Conservation (phyloP, 2,797 vertebrate species). For the Chrosomus eos region DNA sequence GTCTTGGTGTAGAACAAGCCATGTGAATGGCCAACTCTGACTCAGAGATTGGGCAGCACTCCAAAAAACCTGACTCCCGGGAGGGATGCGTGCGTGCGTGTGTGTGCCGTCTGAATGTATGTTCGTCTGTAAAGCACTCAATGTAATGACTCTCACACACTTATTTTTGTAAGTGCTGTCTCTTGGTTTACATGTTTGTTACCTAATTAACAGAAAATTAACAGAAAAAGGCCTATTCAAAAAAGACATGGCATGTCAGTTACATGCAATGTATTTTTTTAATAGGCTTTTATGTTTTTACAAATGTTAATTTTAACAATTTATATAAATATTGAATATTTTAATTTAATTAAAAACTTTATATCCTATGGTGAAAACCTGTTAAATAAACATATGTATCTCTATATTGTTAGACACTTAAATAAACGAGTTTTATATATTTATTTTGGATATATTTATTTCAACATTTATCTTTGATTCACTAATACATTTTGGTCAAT, state of each 20-base stretch:
- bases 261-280: conserved; percentile 18
- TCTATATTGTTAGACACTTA: not conserved
- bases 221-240: no score
- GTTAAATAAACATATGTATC: not conserved
- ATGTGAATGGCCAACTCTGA: conserved; percentile 82
- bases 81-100: conserved; percentile 50
- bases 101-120: conserved; percentile 58
- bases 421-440: not conserved
- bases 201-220: conserved; percentile 5
- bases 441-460: not conserved
- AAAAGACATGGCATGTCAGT: not conserved
- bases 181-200: conserved; percentile 31
- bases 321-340: not conserved
- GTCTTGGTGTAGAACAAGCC: conserved; percentile 80
- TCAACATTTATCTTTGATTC: not conserved
- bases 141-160: conserved; percentile 31
- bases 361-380: not conserved
- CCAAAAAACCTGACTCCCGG: conserved; percentile 77
- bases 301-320: not conserved
- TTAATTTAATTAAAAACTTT: not conserved
- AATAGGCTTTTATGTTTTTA: not conserved
- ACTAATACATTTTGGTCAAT: not conserved
- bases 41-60: conserved; percentile 79
- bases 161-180: conserved; percentile 32
- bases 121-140: conserved; percentile 62